Evolutionary conservation across 2,888 invertebrate genomes (phyloP), one percentile per base, ranked within the genome.

Genomic region (Drepana falcataria): DNA sequence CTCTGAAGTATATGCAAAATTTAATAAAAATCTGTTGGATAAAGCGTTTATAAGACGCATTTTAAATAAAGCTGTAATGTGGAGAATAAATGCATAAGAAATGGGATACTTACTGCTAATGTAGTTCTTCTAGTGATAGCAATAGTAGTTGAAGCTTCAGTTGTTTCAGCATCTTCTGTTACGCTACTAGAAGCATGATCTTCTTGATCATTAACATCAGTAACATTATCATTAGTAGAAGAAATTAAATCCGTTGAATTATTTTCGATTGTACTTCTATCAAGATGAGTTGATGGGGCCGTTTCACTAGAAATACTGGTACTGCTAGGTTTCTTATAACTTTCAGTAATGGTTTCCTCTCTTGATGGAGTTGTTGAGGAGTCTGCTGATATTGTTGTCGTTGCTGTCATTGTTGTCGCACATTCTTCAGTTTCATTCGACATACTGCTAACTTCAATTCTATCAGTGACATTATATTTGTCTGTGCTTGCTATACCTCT

Each of bases 81-180:
- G n/a, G n/a, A n/a, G 9, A 44, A 44, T 44, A 2, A 7, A 4
- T 9, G 9, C 2, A 40, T 44, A 2, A 44, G 3, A 44, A 37
- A 37, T 37, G 37, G 4, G 44, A 44, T 9, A 44, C 44, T 44
- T 44, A 44, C 44, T 44, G 9, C 44, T 9, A 9, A 44, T 9
- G 44, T 44, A 9, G 44, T 9, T 9, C 44, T 47, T n/a, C 47
- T n/a, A 5, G 48, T 53, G 47, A n/a, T 49, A 5, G 33, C 21
- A 41, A 52, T 54, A 1, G 6, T 59, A 49, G 55, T 68, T n/a
- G n/a, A n/a, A 51, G 52, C 53, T 56, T 56, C 53, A 34, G 57
- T 53, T 33, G 48, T 60, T 9, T 3, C 9, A 2, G 9, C 9
- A 1, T 44, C 9, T 2, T 44, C 9, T 9, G 44, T 44, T 44